Percentiles rank a stretch among this genome's conserved stretches.
Conservation (phyloP, 2,888 invertebrate species). For the Meta bourneti region DNA sequence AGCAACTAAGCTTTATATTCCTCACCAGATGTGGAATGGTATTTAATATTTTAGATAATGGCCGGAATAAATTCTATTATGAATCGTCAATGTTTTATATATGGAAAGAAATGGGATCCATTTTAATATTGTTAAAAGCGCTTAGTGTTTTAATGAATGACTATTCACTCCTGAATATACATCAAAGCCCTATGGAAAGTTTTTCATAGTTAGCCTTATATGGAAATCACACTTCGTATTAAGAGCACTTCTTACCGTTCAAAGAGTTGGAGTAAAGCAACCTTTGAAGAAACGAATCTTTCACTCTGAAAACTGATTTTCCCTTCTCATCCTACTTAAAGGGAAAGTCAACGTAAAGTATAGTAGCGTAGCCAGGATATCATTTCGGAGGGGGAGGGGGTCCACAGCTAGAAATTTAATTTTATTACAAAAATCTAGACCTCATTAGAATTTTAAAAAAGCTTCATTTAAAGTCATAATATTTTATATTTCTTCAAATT, state of each 20-base stretch:
- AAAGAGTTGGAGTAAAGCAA: conserved; percentile 23
- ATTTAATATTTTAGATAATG: neutral
- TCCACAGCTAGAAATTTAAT: too few relatives aligned
- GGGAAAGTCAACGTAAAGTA: neutral
- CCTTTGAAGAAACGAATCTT: neutral
- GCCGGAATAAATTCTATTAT: neutral
- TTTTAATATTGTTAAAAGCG: neutral
- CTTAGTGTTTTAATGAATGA: neutral
- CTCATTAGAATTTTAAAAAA: too few relatives aligned
- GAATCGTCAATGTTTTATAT: neutral
- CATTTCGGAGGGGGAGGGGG: too few relatives aligned
- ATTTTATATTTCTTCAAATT: too few relatives aligned
- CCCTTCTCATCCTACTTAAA: neutral
- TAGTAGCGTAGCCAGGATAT: too few relatives aligned
- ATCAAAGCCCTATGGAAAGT: neutral
- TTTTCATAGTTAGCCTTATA: neutral
- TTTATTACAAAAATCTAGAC: too few relatives aligned
- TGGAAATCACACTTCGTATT: neutral
- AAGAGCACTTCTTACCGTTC: conserved; percentile 54
- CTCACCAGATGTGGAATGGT: too few relatives aligned
- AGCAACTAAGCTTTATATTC: too few relatives aligned
- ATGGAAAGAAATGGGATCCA: too few relatives aligned
- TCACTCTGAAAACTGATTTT: neutral
- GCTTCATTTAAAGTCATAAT: too few relatives aligned
- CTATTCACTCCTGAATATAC: neutral